Percentiles rank a stretch among this genome's conserved stretches.
phyloP scores from a whole-genome alignment of 2,113 vertebrate species.

The Camelus dromedarius region DNA sequence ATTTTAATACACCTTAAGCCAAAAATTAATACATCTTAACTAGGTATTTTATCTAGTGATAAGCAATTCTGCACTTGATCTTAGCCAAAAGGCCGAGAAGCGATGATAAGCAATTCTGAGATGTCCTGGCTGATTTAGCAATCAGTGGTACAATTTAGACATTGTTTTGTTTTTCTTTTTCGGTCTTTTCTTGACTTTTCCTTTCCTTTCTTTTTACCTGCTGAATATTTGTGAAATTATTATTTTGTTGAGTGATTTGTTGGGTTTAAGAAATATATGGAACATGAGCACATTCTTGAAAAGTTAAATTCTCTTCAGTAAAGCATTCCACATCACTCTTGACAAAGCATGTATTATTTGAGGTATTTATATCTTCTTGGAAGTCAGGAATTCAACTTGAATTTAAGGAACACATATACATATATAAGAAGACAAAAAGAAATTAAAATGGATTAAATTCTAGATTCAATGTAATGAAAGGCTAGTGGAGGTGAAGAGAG shows the following conservation, averaged over 20 bases:
- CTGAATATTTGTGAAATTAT: not conserved
- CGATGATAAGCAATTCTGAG: conserved; percentile 52
- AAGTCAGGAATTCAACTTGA: not conserved
- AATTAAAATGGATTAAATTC: not conserved
- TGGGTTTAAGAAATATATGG: not conserved
- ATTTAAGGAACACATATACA: not conserved
- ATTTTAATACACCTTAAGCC: not conserved
- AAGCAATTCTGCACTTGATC: conserved; percentile 35
- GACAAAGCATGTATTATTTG: not conserved
- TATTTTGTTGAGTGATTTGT: not conserved
- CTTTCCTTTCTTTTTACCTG: not conserved
- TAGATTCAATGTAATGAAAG: not conserved
- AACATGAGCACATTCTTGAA: not conserved
- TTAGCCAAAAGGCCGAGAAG: no score
- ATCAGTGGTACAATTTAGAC: not conserved
- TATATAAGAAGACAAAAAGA: not conserved
- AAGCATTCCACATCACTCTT: not conserved
- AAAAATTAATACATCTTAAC: conserved; percentile 37
- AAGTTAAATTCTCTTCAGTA: not conserved
- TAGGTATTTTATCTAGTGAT: conserved; percentile 67
- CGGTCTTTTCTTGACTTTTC: not conserved
- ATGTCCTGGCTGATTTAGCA: conserved; percentile 29
- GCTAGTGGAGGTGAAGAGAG: not conserved
- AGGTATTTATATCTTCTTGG: not conserved
- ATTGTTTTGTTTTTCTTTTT: not conserved